These are phyloP conservation scores for Bombus haemorrhoidalis DNA, from an alignment of 1,140 invertebrate genomes.

Conservation along the genomic window DNA sequence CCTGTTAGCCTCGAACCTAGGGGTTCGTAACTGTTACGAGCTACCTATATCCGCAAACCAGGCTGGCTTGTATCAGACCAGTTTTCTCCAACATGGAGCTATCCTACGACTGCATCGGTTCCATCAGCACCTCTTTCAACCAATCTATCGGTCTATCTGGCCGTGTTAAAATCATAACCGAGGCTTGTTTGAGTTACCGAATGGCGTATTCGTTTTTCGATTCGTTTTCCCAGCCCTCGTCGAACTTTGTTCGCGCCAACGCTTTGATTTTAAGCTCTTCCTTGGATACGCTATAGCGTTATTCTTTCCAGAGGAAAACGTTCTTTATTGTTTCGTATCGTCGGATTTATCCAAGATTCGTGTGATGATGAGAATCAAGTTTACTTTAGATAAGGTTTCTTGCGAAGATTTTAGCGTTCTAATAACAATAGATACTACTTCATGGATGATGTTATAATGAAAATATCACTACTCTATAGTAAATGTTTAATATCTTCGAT, in stretches of 20 bases:
- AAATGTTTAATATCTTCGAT: too few relatives aligned
- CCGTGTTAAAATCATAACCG: conserved; percentile 57
- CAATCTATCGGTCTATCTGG: conserved; percentile 43
- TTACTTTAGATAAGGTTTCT: neutral
- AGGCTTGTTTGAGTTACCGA: conserved; percentile 28
- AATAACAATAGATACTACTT: too few relatives aligned
- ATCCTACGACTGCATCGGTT: conserved; percentile 33
- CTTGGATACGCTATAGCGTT: neutral
- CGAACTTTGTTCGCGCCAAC: neutral
- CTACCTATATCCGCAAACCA: conserved; percentile 65
- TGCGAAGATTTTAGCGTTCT: too few relatives aligned
- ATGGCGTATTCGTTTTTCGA: neutral
- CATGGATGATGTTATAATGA: too few relatives aligned
- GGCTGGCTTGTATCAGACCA: conserved; percentile 53
- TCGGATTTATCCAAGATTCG: neutral
- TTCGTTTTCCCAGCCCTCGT: neutral
- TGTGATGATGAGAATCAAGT: neutral
- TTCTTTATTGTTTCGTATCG: neutral
- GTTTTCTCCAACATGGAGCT: conserved; percentile 44
- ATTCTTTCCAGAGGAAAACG: neutral
- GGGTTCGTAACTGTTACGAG: conserved; percentile 70
- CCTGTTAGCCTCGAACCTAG: conserved; percentile 53
- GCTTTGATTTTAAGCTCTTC: conserved; percentile 17
- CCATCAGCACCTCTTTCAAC: conserved; percentile 59
- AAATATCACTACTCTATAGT: too few relatives aligned